Evolutionary conservation across 92 coral and sea anemone genomes (phyloP), one percentile per base, ranked within the genome.

Genomic region (Siderastrea siderea): DNA sequence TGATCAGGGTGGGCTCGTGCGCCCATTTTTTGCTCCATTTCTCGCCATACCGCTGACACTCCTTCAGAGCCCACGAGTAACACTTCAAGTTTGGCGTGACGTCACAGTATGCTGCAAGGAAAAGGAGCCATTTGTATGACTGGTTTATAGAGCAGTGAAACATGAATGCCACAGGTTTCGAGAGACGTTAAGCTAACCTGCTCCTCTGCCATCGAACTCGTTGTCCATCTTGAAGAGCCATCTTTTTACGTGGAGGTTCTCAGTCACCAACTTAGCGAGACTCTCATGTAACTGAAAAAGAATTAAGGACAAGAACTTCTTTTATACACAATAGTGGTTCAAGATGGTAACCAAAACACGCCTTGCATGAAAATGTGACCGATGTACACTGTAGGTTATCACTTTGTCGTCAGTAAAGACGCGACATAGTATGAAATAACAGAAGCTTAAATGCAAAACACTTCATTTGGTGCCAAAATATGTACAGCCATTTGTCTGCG

Each of bases 11-110:
- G 71, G 99, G 98, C 92, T 97, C 99, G 66, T 97, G 99, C 6
- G 99, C 99, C 99, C 99, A 97, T 79, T 87, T 97, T 85, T 97
- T 96, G 88, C 59, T 88, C 99, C 99, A 97, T 78, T 97, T 97
- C 76, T 97, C 99, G 7, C 99, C 99, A 73, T 97, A 97, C 79
- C 99, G 93, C 77, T 94, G 93, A 68, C 99, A 97, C 81, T 97
- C 96, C 68, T 96, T 97, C 73, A 92, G 84, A 49, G 99, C 99
- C 92, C 94, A 89, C 70, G 95, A 79, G 70, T 94, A 96, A 77
- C 99, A 97, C 87, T 89, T 92, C 47, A 97, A 91, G 57, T 96
- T 89, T 26, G 96, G 95, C 1, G 95, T 90, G 65, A 97, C 94
- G 90, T 97, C 99, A 87, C 99, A 97, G 75, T 83, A 96, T 0